These are phyloP conservation scores for Bryconaethiops microstoma DNA, from an alignment of 2,797 vertebrate genomes.

Conservation along the genomic window DNA sequence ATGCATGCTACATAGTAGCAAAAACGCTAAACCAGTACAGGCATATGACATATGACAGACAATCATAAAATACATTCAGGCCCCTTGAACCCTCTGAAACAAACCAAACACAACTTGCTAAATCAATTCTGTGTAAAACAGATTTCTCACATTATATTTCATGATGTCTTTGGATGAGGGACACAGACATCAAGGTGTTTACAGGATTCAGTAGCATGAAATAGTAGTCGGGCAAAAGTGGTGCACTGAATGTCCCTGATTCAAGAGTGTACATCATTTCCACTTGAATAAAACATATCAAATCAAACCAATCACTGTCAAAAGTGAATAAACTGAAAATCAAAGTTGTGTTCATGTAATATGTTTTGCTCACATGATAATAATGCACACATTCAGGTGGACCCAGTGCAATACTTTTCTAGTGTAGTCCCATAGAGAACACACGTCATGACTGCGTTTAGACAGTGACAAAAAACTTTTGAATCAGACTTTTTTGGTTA, in stretches of 20 bases:
- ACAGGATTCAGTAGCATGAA: constrained; percentile 20
- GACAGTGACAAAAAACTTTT: neutral
- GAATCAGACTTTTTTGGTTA: neutral
- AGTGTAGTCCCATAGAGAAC: neutral
- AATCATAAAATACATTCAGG: constrained; percentile 26
- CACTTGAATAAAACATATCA: neutral
- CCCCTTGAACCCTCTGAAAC: constrained; percentile 17
- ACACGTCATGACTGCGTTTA: neutral
- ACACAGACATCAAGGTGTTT: constrained; percentile 41
- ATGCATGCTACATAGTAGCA: constrained; percentile 86
- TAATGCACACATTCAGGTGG: neutral
- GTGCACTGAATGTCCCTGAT: neutral
- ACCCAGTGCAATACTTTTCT: neutral
- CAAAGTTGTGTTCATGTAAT: neutral
- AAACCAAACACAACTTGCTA: neutral
- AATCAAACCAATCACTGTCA: neutral
- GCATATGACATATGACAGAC: neutral
- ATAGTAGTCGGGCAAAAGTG: neutral
- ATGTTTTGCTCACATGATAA: neutral
- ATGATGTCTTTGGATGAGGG: constrained; percentile 31
- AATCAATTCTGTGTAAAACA: constrained; percentile 25
- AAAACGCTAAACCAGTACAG: constrained; percentile 33
- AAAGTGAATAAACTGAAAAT: neutral
- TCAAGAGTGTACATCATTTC: neutral
- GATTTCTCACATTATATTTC: constrained; percentile 20